A percentile compares a stretch with the other conserved stretches of the same genome.
These are phyloP conservation scores for Burhinus bistriatus DNA, from an alignment of 2,113 vertebrate species.

Conservation along the genomic window DNA sequence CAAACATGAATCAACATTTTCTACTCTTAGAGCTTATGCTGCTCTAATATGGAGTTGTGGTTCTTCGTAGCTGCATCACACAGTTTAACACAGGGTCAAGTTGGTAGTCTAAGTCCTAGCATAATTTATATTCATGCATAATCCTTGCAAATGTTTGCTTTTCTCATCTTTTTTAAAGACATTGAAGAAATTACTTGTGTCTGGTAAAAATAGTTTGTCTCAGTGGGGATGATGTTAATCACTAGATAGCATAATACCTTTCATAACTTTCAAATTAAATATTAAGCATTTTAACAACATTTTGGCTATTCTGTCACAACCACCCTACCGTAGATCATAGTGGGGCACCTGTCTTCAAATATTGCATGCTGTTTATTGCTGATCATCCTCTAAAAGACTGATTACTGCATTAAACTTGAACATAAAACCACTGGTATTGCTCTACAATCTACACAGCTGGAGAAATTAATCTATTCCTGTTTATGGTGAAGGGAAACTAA, in stretches of 20 bases:
- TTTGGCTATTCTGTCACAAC: not conserved
- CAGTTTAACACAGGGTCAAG: not conserved
- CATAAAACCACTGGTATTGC: slow-evolving; percentile 27
- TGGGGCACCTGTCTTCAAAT: slow-evolving; percentile 21
- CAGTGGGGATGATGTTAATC: slow-evolving; percentile 27
- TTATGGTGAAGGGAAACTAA: slow-evolving; percentile 36
- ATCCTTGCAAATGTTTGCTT: not conserved
- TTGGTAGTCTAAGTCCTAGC: not conserved
- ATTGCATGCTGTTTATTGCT: slow-evolving; percentile 50
- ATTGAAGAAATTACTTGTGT: slow-evolving; percentile 17
- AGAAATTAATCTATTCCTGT: slow-evolving; percentile 46
- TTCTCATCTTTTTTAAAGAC: not conserved
- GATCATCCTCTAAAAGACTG: slow-evolving; percentile 56
- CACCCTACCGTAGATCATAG: slow-evolving; percentile 21
- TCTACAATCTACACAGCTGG: slow-evolving; percentile 53
- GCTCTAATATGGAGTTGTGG: not conserved
- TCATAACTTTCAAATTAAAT: slow-evolving; percentile 58
- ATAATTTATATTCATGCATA: not conserved
- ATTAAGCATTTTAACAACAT: slow-evolving; percentile 34
- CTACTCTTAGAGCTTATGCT: not conserved
- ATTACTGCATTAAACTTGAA: slow-evolving; percentile 56
- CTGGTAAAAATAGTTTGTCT: slow-evolving; percentile 18
- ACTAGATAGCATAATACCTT: slow-evolving; percentile 7
- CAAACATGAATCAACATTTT: not conserved
- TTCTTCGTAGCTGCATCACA: not conserved